Percentiles rank a stretch among this genome's conserved stretches.
Conservation (phyloP, 2,113 vertebrate species). For the Odobenus rosmarus region DNA sequence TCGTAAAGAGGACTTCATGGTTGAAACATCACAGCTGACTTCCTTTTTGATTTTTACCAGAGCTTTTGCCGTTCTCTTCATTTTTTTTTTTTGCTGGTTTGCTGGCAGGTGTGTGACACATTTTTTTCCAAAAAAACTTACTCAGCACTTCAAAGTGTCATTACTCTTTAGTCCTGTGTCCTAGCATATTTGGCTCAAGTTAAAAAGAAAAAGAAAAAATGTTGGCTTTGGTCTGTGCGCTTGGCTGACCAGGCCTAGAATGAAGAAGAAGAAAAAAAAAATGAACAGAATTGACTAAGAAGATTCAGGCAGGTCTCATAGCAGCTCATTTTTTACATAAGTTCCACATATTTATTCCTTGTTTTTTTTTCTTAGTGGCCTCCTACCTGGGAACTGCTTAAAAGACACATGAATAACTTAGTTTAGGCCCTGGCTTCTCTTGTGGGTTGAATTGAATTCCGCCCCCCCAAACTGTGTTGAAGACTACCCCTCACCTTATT, state of each 20-base stretch:
- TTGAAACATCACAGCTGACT: slow-evolving; percentile 33
- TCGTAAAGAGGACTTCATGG: background rate
- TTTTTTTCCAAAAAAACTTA: slow-evolving; percentile 14
- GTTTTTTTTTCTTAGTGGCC: background rate
- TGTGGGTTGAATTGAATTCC: background rate
- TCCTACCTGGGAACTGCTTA: background rate
- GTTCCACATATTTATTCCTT: background rate
- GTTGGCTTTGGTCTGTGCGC: background rate
- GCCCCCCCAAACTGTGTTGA: background rate
- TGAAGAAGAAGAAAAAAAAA: background rate
- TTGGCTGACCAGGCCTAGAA: background rate
- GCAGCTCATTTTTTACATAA: background rate
- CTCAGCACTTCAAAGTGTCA: slow-evolving; percentile 7
- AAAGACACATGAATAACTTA: background rate
- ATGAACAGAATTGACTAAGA: background rate
- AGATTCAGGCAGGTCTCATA: background rate
- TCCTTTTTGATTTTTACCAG: slow-evolving; percentile 57
- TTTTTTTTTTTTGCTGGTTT: background rate
- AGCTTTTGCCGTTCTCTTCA: background rate
- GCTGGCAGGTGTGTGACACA: slow-evolving; percentile 59
- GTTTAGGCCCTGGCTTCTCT: background rate
- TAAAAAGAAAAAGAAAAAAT: background rate
- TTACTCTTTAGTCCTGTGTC: slow-evolving; percentile 7
- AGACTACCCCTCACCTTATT: background rate
- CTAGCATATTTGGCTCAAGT: slow-evolving; percentile 33